Base-by-base conservation (phyloP, 2,113 vertebrate genomes). In the Zootoca vivipara region DNA sequence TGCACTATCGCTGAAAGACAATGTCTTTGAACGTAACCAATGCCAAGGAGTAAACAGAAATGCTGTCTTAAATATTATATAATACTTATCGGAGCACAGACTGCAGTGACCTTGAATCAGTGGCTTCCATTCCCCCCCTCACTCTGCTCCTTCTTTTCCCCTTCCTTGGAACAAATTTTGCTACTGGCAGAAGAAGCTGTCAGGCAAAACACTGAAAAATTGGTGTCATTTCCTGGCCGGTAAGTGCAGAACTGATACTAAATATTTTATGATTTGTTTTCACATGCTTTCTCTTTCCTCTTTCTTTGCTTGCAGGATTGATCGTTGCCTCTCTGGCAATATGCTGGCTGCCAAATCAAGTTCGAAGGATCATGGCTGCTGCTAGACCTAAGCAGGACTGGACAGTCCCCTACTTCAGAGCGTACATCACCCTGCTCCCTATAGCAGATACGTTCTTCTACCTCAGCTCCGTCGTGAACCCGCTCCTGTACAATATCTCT, bases 281-380 rank as follows among this genome's bases (percentile, higher is more conserved):
- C 78, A 33, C 0, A 7, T 87, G 12, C 4, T 75, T 78, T 85
- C 85, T 88, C 52, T 91, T 69, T 78, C 18, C 56, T 91, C 18
- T 35, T 87, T 92, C 10, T 7, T 30, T 89, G 85, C 89, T 83
- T 0, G 0, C 95, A 99, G 98, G 98, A 87, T 96, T 99, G 90
- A 99, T 99, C 1, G 96, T 99, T 1, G 97, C 94, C 10, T 97
- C 97, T 0, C 86, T 99, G 93, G 97, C 97, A 1, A 87, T 98
- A 0, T 99, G 98, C 93, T 99, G 99, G 99, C 96, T 98, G 94
- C 99, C 99, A 10, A 98, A 98, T 95, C 99, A 99, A 96, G 94
- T 98, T 1, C 97, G 97, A 2, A 97, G 98, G 62, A 96, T 99
- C 77, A 98, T 99, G 99, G 96, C 97, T 5, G 99, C 98, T 0